phyloP scores from a whole-genome alignment of 2,888 invertebrate genomes.

The Hybos culiciformis region DNA sequence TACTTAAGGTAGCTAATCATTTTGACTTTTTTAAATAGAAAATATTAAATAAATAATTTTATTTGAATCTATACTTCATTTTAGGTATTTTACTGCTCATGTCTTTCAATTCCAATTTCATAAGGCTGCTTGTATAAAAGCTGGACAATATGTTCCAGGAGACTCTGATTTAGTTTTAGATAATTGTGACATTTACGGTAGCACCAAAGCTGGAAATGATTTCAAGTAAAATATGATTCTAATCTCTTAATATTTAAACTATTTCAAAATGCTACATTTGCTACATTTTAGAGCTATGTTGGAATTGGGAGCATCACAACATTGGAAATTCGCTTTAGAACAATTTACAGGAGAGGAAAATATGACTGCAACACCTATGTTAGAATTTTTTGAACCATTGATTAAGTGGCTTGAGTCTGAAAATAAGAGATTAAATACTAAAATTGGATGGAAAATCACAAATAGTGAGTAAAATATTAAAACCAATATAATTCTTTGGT shows the following conservation, averaged over 20 bases:
- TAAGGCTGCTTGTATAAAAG: slow-evolving; percentile 53
- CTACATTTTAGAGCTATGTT: slow-evolving; percentile 43
- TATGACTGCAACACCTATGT: slow-evolving; percentile 60
- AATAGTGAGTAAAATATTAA: no score
- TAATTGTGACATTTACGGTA: slow-evolving; percentile 74
- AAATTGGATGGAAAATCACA: slow-evolving; percentile 44
- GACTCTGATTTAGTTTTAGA: slow-evolving; percentile 54
- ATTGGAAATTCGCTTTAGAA: slow-evolving; percentile 71
- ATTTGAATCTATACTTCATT: background rate
- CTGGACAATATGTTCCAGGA: slow-evolving; percentile 61
- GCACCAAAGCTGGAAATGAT: slow-evolving; percentile 62
- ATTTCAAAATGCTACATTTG: background rate
- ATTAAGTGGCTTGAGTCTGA: slow-evolving; percentile 57
- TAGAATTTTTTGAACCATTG: slow-evolving; percentile 70
- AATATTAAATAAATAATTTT: background rate
- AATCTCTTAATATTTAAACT: background rate
- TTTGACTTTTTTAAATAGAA: background rate
- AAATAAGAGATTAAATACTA: slow-evolving; percentile 50
- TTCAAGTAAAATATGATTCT: slow-evolving; percentile 36
- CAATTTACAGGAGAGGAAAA: slow-evolving; percentile 60
- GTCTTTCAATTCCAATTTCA: slow-evolving; percentile 71
- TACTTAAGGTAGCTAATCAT: slow-evolving; percentile 43
- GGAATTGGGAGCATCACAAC: slow-evolving; percentile 52
- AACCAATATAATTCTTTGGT: no score
- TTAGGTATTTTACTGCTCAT: slow-evolving; percentile 61